Evolutionary conservation across 2,888 invertebrate species (phyloP), one percentile per base, ranked within the genome.

Genomic region (Cheilosia variabilis): DNA sequence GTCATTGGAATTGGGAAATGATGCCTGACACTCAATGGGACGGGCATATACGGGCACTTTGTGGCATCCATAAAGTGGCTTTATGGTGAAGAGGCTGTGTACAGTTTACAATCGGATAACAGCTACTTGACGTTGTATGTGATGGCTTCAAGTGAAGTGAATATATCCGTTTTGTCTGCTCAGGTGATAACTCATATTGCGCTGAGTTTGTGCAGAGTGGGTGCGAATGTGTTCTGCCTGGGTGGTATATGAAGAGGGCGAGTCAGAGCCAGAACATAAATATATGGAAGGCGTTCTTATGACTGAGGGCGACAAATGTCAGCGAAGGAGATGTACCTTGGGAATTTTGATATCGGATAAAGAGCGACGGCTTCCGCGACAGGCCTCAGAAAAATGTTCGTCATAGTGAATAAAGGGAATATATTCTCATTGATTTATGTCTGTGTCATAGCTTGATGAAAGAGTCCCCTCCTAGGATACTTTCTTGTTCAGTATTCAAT

Each of bases 141-240:
- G 75, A 80, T 80, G 69, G 53, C 73, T 86, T 71, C 72, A 66
- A 77, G 76, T 76, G 72, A 81, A 77, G 71, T 86, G 76, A 72
- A 77, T 77, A 47, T 72, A 68, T 81, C 80, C 76, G 72, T 57
- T 77, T 45, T 62, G 86, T n/a, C 80, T 77, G 76, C 72, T 72
- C 71, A 62, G 77, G 81, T 86, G 86, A 86, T 86, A 86, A 86
- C 81, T 86, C 76, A 86, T 86, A 81, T 77, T 84, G 60, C n/a
- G 60, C 22, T 5, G 15, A 47, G n/a, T 31, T 17, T 17, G 24
- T 4, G 4, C 34, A 9, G 19, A 22, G 17, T 57, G 34, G 19
- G 34, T 7, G 45, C 17, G 31, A 24, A 34, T 34, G 15, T 24
- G 19, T 2, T 19, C 0, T n/a, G 15, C 9, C 0, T 58, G 10